phyloP scores from a whole-genome alignment of 1,140 invertebrate species.

The Polypedilum pembai region DNA sequence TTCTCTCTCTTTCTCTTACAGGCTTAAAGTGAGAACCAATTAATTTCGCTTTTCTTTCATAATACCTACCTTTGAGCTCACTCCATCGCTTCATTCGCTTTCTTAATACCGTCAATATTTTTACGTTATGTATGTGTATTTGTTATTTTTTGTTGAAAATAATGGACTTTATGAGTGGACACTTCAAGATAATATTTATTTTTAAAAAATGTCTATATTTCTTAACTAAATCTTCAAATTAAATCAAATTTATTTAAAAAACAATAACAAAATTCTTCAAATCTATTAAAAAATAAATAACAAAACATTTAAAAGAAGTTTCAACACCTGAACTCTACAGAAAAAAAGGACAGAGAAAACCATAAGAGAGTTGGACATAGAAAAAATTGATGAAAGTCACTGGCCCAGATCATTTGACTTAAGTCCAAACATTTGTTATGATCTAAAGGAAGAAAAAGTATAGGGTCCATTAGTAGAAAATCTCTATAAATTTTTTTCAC shows the following conservation, averaged over 20 bases:
- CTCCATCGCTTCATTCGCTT: background rate
- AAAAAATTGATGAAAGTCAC: too few species aligned
- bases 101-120: conserved; percentile 25
- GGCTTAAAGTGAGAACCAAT: conserved; percentile 13
- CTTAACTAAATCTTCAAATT: background rate
- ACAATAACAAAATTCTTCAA: background rate
- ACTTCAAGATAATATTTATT: too few species aligned
- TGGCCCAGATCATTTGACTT: conserved; percentile 6
- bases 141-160: background rate
- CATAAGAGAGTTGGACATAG: background rate
- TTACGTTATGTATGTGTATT: background rate
- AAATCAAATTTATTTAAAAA: too few species aligned
- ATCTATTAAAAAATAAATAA: background rate
- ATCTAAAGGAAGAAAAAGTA: conserved; percentile 6
- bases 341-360: background rate
- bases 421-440: conserved; percentile 7
- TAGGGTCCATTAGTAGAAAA: background rate
- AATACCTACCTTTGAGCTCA: background rate
- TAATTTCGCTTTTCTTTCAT: background rate
- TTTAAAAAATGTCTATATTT: background rate
- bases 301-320: background rate
- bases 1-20: too few species aligned
- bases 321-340: background rate
- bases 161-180: too few species aligned
- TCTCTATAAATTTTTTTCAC: background rate